phyloP scores from a whole-genome alignment of 2,113 vertebrate genomes.

The Struthio camelus region DNA sequence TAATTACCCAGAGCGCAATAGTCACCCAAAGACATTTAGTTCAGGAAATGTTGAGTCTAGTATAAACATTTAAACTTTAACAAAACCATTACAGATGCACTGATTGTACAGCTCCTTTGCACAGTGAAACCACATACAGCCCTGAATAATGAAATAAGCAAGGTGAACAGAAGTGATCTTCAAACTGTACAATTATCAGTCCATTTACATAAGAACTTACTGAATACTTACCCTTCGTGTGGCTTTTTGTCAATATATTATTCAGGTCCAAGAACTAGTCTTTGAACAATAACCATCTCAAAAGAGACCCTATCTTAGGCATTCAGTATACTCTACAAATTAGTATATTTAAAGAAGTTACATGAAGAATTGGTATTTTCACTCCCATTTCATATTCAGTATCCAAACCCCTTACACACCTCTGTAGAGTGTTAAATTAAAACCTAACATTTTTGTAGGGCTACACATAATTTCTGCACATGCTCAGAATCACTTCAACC shows the following conservation, averaged over 20 bases:
- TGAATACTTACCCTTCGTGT: not conserved
- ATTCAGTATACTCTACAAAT: not conserved
- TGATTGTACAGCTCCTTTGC: not conserved
- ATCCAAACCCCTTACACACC: not conserved
- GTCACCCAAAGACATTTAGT: conserved; percentile 23
- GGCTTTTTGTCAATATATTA: not conserved
- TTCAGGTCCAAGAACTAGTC: not conserved
- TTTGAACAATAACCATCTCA: not conserved
- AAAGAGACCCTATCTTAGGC: not conserved
- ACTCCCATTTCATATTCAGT: not conserved
- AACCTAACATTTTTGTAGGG: not conserved
- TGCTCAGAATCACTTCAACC: not conserved
- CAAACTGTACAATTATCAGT: not conserved
- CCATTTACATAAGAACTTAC: not conserved
- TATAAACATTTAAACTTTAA: conserved; percentile 53
- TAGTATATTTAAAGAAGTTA: not conserved
- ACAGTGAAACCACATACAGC: not conserved
- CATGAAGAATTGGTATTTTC: not conserved
- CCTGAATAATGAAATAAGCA: not conserved
- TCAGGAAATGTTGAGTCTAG: conserved; percentile 3
- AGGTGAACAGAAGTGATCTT: not conserved
- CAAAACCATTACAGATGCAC: conserved; percentile 28
- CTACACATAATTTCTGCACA: not conserved
- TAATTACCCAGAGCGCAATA: conserved; percentile 1
- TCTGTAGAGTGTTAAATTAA: not conserved